Conservation (phyloP, 2,113 vertebrate species). For the Cercocebus atys region DNA sequence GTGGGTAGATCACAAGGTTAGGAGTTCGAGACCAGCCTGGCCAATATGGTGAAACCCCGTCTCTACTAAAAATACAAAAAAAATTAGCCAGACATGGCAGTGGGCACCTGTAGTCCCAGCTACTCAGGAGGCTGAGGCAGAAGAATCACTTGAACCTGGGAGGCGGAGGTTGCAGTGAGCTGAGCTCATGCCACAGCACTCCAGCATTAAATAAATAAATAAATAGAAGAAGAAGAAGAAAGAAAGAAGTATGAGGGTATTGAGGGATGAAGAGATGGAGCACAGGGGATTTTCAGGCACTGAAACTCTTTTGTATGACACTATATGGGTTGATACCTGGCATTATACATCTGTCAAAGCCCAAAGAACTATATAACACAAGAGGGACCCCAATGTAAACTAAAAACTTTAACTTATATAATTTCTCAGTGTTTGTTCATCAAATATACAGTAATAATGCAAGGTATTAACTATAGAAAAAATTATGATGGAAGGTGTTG, state of each 20-base stretch:
- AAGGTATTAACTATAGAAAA: neutral
- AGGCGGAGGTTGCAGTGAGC: too few species aligned
- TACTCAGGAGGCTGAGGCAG: too few species aligned
- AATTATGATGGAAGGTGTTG: neutral
- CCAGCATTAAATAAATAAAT: too few species aligned
- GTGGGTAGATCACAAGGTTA: too few species aligned
- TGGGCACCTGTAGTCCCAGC: too few species aligned
- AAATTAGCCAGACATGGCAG: too few species aligned
- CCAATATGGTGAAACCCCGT: too few species aligned
- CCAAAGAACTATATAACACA: neutral
- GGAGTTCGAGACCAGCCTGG: too few species aligned
- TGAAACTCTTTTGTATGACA: neutral
- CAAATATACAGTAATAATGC: neutral
- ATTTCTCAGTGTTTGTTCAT: neutral
- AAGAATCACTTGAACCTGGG: too few species aligned
- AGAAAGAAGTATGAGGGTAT: neutral
- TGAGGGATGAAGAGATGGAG: neutral
- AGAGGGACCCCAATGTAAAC: neutral
- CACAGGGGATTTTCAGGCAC: neutral
- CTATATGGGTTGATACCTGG: neutral
- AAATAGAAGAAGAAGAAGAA: too few species aligned
- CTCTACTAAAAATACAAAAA: too few species aligned
- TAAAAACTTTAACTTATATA: neutral
- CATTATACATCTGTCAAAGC: neutral
- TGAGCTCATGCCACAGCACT: too few species aligned